Base-by-base conservation (phyloP, 2,888 invertebrate species). In the Heliothis peltigera region DNA sequence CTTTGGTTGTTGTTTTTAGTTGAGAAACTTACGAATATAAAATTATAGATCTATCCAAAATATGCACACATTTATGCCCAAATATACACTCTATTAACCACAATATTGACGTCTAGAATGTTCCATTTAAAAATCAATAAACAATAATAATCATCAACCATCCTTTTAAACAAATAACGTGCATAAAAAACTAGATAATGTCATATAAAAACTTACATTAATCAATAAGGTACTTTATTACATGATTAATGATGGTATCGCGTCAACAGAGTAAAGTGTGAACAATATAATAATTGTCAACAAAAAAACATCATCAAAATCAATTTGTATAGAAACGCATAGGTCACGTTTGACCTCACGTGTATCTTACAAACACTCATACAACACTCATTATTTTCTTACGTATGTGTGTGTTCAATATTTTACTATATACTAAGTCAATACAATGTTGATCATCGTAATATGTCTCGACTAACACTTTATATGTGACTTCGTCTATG, bases 271-370 rank as follows among this genome's bases (percentile, higher is more conserved):
- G 15, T 21, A 48, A 58, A 32, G 54, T 68, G 44, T 39, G 61
- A 61, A 61, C 35, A 69, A 42, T 12, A 10, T 46, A 55, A 59
- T 49, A 22, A 17, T 2, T 5, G 35, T 12, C n/a, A 18, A 49
- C 19, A 57, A 54, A 61, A 65, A 72, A 10, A 6, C 6, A 54
- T 46, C 32, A 28, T 56, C 15, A 43, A 66, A 60, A 71, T 66
- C 49, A 61, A 68, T 57, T 44, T 54, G 44, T 18, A 3, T 8
- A 17, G 59, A 49, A 63, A 60, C 19, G 7, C 19, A 32, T 12
- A 44, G 21, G 56, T 56, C 59, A 63, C 63, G 57, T 68, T 63
- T 44, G 7, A 12, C 1, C 28, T 19, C 74, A 58, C 60, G 57
- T 69, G 69, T 48, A 22, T 46, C 0, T 15, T 0, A 32, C 19